Percentiles rank a stretch among this genome's conserved stretches.
phyloP scores from a whole-genome alignment of 1,140 invertebrate species.

The Neodiprion pinetum region DNA sequence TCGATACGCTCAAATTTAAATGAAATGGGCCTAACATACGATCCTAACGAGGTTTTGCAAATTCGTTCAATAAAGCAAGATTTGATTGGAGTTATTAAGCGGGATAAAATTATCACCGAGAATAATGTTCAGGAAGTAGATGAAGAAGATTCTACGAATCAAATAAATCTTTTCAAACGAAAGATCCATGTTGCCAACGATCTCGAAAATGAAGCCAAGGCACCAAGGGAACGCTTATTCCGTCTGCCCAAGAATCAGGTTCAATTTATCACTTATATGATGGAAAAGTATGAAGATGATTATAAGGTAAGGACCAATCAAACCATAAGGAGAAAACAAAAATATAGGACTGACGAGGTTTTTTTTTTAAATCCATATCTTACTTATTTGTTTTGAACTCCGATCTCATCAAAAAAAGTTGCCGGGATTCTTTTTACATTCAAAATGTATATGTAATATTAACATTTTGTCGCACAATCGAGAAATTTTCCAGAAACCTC shows the following conservation, averaged over 20 bases:
- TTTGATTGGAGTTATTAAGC: slow-evolving; percentile 56
- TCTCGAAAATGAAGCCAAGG: slow-evolving; percentile 77
- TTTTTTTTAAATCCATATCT: slow-evolving; percentile 6
- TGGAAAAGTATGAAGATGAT: slow-evolving; percentile 87
- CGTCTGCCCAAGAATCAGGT: slow-evolving; percentile 80
- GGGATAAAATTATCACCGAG: slow-evolving; percentile 46
- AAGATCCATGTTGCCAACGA: slow-evolving; percentile 68
- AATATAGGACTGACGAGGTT: slow-evolving; percentile 13
- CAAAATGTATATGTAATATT: too few species aligned
- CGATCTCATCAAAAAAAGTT: too few species aligned
- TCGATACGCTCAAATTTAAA: slow-evolving; percentile 74
- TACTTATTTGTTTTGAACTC: too few species aligned
- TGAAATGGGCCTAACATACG: slow-evolving; percentile 82
- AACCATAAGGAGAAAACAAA: slow-evolving; percentile 13
- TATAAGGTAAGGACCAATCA: slow-evolving; percentile 68
- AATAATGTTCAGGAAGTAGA: slow-evolving; percentile 57
- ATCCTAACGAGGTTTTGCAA: slow-evolving; percentile 76
- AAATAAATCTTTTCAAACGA: slow-evolving; percentile 31
- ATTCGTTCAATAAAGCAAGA: slow-evolving; percentile 71
- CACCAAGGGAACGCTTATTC: slow-evolving; percentile 70
- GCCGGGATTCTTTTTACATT: too few species aligned
- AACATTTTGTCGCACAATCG: too few species aligned
- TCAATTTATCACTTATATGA: slow-evolving; percentile 79
- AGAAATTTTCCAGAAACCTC: too few species aligned
- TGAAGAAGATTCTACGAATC: slow-evolving; percentile 42